These are phyloP conservation scores for Lagodon rhomboides DNA, from an alignment of 2,797 vertebrate genomes.

Conservation along the genomic window DNA sequence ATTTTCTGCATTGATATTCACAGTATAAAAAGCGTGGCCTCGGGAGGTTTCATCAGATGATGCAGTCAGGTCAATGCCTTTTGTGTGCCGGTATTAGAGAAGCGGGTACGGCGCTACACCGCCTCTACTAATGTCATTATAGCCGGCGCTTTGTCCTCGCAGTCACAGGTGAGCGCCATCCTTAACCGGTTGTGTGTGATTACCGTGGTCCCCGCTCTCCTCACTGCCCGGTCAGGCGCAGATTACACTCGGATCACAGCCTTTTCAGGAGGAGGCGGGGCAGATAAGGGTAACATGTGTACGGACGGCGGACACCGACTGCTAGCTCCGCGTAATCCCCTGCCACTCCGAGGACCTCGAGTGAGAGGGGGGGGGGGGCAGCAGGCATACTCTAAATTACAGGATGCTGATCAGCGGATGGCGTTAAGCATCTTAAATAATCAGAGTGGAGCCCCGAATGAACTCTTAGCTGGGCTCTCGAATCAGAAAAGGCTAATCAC, in stretches of 20 bases:
- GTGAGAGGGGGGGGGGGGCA: constrained; percentile 9
- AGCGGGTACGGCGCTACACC: neutral
- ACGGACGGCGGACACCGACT: constrained; percentile 43
- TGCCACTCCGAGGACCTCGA: constrained; percentile 33
- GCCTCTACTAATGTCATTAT: neutral
- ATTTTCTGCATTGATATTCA: constrained; percentile 22
- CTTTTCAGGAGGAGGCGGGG: constrained; percentile 13
- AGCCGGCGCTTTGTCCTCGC: neutral
- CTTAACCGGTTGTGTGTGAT: constrained; percentile 11
- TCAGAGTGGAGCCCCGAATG: constrained; percentile 43
- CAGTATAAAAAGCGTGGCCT: constrained; percentile 3
- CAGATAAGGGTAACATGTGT: constrained; percentile 13
- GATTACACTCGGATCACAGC: constrained; percentile 55
- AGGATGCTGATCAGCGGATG: constrained; percentile 47
- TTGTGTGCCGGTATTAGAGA: neutral
- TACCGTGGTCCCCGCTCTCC: neutral
- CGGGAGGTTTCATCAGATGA: constrained; percentile 20
- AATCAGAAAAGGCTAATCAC: constrained; percentile 44
- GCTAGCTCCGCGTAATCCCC: constrained; percentile 55
- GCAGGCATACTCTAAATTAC: constrained; percentile 35
- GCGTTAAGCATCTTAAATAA: constrained; percentile 41
- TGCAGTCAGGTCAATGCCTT: neutral
- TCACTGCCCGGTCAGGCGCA: constrained; percentile 15
- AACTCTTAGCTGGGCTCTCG: constrained; percentile 44
- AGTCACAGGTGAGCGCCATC: constrained; percentile 14